Percentiles rank a stretch among this genome's conserved stretches.
Conservation (phyloP, 2,113 vertebrate species). For the Chaetops frenatus region DNA sequence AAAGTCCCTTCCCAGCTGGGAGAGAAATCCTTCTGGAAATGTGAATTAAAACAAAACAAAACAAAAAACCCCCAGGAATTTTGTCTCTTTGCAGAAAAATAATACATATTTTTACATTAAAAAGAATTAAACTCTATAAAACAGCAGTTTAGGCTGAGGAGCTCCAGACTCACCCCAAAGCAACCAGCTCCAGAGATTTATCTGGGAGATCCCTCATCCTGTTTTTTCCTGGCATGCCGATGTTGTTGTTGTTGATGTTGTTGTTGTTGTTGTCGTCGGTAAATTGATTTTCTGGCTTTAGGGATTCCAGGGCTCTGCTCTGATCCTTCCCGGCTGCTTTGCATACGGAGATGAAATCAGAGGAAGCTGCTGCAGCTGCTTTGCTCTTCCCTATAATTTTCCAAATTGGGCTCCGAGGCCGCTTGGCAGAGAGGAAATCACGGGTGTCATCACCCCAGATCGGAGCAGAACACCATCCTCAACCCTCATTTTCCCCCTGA, state of each 20-base stretch:
- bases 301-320: not conserved
- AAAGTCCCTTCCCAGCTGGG: not conserved
- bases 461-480: not conserved
- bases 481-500: not conserved
- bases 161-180: not conserved
- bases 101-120: too few relatives aligned
- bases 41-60: not conserved
- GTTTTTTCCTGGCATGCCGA: not conserved
- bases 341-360: conserved; percentile 22
- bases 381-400: conserved; percentile 31
- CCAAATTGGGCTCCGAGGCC: not conserved
- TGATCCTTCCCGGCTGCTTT: not conserved
- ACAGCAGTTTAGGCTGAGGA: not conserved
- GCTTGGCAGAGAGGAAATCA: not conserved
- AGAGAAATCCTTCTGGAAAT: not conserved
- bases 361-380: not conserved
- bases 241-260: not conserved
- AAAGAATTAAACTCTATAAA: not conserved
- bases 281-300: not conserved
- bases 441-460: not conserved
- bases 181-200: not conserved
- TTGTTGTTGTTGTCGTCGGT: accelerated
- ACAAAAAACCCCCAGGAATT: not conserved
- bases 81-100: not conserved
- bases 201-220: not conserved